Evolutionary conservation across 2,113 vertebrate species (phyloP).

Genomic region (Osmerus mordax): DNA sequence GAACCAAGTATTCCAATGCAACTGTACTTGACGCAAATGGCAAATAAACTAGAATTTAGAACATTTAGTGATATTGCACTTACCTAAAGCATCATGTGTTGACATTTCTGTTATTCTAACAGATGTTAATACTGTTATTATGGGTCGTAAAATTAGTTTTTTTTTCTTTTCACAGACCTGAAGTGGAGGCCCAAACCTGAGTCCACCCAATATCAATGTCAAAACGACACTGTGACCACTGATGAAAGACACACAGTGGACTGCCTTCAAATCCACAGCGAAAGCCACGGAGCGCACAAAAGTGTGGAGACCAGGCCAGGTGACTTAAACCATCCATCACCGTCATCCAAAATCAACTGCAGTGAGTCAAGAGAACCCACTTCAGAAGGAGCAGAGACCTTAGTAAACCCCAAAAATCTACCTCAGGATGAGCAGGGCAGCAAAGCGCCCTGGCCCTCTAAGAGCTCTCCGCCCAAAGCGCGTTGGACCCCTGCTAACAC

Average conservation of each 20-base stretch:
- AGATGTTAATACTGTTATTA: too few relatives aligned
- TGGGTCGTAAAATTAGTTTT: background rate
- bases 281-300: conserved; percentile 58
- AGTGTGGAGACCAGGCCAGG: conserved; percentile 47
- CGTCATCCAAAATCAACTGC: conserved; percentile 44
- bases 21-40: background rate
- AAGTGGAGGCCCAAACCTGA: conserved; percentile 70
- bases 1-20: background rate
- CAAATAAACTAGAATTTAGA: background rate
- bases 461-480: conserved; percentile 67
- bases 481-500: conserved; percentile 56
- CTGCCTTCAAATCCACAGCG: conserved; percentile 72
- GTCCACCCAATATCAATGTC: conserved; percentile 72
- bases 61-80: background rate
- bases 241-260: conserved; percentile 66
- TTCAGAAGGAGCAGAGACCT: conserved; percentile 41
- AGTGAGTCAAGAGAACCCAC: conserved; percentile 53
- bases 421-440: conserved; percentile 72
- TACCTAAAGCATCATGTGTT: too few relatives aligned
- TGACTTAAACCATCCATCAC: conserved; percentile 51
- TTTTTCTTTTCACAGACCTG: conserved; percentile 48
- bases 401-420: conserved; percentile 56
- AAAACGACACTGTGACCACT: conserved; percentile 46
- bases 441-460: conserved; percentile 57
- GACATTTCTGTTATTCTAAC: too few relatives aligned